Base-by-base conservation (phyloP, 2,797 vertebrate genomes). In the Cossypha heuglini region DNA sequence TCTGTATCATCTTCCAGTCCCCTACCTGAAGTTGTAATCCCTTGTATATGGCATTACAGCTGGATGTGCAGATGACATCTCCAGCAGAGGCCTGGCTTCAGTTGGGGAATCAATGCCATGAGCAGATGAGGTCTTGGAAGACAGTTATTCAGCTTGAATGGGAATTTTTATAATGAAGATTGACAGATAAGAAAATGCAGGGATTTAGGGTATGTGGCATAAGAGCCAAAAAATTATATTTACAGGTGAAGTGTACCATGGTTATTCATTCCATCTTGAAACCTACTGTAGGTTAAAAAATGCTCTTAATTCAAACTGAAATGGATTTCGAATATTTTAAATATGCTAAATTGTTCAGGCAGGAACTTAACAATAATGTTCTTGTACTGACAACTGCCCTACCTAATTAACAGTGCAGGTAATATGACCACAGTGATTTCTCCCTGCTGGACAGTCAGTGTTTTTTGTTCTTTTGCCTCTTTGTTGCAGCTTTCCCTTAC, bases 131-230 rank as follows among this genome's bases (percentile, higher is more conserved):
- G 52, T 75, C 63, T 86, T 52, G 22, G 88, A 95, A 94, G 46
- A 57, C 33, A 76, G 64, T 73, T 69, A 62, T 77, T 91, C 49
- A 88, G 49, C 79, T 31, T 35, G 40, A 86, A 90, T 95, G 67
- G 78, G 71, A 95, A 93, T 92, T 75, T 80, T 86, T 88, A 48
- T 84, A 95, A 90, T 82, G 40, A 95, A 96, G 91, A 94, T 79
- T 69, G 89, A 38, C 74, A 67, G 85, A 91, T 90, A 48, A 81
- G 66, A 94, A 92, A 55, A 83, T 52, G 38, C 5, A 55, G 69
- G 86, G 61, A 73, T 80, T 74, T 67, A 86, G 67, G 14, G 13
- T 58, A 73, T 73, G 59, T n/a, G 19, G 19, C 51, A 3, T 37
- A 55, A 15, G 45, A 91, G 61, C 75, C 29, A 93, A 86, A 48